Evolutionary conservation across 2,113 vertebrate species (phyloP).

Genomic region (Aspiorhynchus laticeps): DNA sequence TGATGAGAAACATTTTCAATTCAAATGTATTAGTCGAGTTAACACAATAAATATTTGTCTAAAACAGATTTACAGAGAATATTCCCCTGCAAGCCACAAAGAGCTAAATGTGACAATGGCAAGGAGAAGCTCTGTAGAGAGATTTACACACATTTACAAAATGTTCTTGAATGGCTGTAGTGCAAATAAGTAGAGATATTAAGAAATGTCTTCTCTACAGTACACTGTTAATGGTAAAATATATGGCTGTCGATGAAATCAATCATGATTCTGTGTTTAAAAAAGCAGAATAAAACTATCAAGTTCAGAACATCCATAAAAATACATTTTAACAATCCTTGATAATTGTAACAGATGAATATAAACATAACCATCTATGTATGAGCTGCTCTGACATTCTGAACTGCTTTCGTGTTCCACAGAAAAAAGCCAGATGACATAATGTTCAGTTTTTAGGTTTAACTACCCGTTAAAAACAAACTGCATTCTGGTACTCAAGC

Average conservation of each 20-base stretch:
- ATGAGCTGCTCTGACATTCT: not conserved
- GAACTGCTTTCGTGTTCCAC: not conserved
- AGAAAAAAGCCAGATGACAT: not conserved
- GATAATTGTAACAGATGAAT: no score
- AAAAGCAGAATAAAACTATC: not conserved
- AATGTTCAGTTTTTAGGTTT: not conserved
- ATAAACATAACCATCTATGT: not conserved
- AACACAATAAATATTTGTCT: not conserved
- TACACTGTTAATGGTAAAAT: not conserved
- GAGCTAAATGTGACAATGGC: not conserved
- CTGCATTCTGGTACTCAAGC: not conserved
- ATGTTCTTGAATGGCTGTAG: not conserved
- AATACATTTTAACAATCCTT: not conserved
- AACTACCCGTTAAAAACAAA: not conserved
- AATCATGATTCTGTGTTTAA: not conserved
- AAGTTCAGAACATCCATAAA: not conserved
- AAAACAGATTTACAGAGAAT: not conserved
- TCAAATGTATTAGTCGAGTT: not conserved
- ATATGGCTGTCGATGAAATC: not conserved
- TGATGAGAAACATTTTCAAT: not conserved
- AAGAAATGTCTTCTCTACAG: not conserved
- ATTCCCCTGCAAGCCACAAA: not conserved
- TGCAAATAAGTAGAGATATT: not conserved
- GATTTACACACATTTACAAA: not conserved
- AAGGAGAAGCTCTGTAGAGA: not conserved